Base-by-base conservation (phyloP, 2,113 vertebrate species). In the Cardinalis cardinalis region DNA sequence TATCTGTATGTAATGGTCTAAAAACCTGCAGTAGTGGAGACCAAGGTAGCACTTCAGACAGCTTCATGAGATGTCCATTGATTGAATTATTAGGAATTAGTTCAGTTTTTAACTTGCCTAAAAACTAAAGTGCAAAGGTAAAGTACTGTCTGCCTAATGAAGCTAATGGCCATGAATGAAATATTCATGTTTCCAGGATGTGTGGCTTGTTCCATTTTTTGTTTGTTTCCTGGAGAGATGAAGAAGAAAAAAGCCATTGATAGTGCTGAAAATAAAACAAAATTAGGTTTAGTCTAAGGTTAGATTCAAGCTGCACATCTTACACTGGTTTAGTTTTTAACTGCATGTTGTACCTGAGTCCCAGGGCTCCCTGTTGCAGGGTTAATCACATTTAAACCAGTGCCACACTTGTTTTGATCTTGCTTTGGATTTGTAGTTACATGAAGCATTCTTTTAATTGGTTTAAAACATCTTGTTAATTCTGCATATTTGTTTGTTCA, bases 401-500 rank as follows among this genome's bases (percentile, higher is more conserved):
- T 66, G 43, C 38, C 40, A 76, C 32, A 64, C 4, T 65, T 74
- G 41, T 74, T 70, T 70, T 44, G 21, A 34, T 78, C 44, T 71
- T 94, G 69, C 12, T 73, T 89, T 17, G 24, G 56, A 17, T 89
- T 84, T 94, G 56, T 55, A 76, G 59, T 87, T 87, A 31, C 34
- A 19, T 40, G 81, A 87, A 73, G 66, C 46, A 59, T 84, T 88
- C 29, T 79, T 89, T 69, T 79, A 95, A 76, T 90, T 90, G 48
- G 71, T 90, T 93, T 84, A 88, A 93, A 95, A 66, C 15, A 1
- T 91, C 61, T 77, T 61, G 58, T 74, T 90, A 93, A 85, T 93
- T 94, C 74, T 92, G 59, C 71, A 14, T 60, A 18, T 92, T 90
- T 91, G 85, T 94, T 93, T 95, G 66, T 92, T 93, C 87, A 92